Evolutionary conservation across 2,888 invertebrate species (phyloP).

Genomic region (Polietes domitor): DNA sequence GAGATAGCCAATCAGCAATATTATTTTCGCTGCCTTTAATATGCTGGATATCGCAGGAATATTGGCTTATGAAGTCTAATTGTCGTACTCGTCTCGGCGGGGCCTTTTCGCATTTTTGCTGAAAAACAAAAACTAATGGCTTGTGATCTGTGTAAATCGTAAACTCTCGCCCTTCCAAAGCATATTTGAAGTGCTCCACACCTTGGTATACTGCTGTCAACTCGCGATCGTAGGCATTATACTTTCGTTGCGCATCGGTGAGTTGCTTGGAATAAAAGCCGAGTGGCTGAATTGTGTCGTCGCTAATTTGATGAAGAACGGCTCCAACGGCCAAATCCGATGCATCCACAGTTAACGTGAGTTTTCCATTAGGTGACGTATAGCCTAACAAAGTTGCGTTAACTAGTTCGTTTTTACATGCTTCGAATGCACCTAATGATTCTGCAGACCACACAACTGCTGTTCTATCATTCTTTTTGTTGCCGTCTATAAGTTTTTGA

Average conservation of each 20-base stretch:
- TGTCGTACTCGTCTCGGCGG: slow-evolving; percentile 76
- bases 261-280: slow-evolving; percentile 43
- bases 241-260: not conserved
- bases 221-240: slow-evolving; percentile 70
- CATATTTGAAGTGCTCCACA: slow-evolving; percentile 63
- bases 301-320: slow-evolving; percentile 25
- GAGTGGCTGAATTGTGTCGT: not conserved
- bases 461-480: slow-evolving; percentile 35
- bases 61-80: slow-evolving; percentile 72
- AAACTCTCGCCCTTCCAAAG: slow-evolving; percentile 50
- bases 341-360: slow-evolving; percentile 21
- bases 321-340: slow-evolving; percentile 36
- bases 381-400: not conserved
- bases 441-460: not conserved
- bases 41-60: slow-evolving; percentile 43
- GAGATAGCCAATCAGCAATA: slow-evolving; percentile 59
- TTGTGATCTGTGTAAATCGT: slow-evolving; percentile 68
- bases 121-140: slow-evolving; percentile 72
- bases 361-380: not conserved
- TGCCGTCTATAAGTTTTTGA: not conserved
- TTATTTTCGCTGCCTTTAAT: slow-evolving; percentile 52
- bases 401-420: slow-evolving; percentile 27
- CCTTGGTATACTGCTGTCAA: slow-evolving; percentile 75
- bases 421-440: not conserved
- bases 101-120: slow-evolving; percentile 71